A percentile compares a stretch with the other conserved stretches of the same genome.
Evolutionary conservation across 2,888 invertebrate species (phyloP).

Genomic region (Linyphia triangularis): DNA sequence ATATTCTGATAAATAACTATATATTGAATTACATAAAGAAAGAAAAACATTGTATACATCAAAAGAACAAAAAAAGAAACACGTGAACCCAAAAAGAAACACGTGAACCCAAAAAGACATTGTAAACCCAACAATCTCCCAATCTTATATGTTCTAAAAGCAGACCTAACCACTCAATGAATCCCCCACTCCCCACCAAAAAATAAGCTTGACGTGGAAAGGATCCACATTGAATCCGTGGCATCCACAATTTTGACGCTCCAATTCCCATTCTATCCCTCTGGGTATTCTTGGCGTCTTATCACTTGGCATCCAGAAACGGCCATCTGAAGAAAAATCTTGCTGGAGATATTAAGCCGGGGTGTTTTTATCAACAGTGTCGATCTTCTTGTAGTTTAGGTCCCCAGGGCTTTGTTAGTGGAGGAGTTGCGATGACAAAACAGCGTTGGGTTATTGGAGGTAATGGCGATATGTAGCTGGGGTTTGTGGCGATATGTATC

Average conservation of each 20-base stretch:
- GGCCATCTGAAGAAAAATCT: neutral
- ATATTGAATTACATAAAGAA: too few relatives aligned
- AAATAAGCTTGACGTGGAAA: neutral
- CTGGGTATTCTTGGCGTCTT: neutral
- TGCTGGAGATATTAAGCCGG: neutral
- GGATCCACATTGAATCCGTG: slow-evolving; percentile 1
- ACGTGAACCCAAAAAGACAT: too few relatives aligned
- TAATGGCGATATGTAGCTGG: too few relatives aligned
- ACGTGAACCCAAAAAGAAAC: neutral
- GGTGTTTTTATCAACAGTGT: neutral
- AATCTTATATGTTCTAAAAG: neutral
- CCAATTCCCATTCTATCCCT: neutral
- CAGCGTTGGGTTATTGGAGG: neutral
- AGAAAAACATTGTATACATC: too few relatives aligned
- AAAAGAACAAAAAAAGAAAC: neutral
- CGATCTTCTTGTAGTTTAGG: neutral
- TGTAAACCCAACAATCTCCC: too few relatives aligned
- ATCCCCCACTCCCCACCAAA: neutral
- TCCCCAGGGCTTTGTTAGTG: neutral
- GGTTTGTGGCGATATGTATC: too few relatives aligned
- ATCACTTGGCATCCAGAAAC: slow-evolving; percentile 10
- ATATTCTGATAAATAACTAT: too few relatives aligned
- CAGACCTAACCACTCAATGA: neutral
- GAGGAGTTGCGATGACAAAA: neutral
- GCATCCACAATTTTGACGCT: neutral